Base-by-base conservation (phyloP, 2,113 vertebrate genomes). In the Poecile atricapillus region DNA sequence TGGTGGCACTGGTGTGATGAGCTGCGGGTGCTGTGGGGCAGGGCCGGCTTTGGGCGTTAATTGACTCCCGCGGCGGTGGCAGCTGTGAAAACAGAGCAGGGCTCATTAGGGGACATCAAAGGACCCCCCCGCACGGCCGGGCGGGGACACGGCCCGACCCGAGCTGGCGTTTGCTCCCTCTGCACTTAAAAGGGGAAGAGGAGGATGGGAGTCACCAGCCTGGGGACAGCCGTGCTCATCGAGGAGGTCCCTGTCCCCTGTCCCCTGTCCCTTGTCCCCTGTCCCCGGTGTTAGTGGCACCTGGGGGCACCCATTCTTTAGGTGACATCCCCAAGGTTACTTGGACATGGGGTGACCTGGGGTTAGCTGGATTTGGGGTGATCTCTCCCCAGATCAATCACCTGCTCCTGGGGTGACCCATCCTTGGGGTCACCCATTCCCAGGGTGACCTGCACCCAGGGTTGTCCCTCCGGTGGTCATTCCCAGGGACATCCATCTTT, bases 31-130 rank as follows among this genome's bases (percentile, higher is more conserved):
- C 94, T 76, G 56, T 1, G 74, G 21, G 77, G 22, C 39, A 1
- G 0, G 70, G 27, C 62, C 37, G 44, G 20, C 3, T 53, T 77
- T 49, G 87, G 60, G 15, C 27, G 87, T 94, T 95, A 92, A 96
- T 94, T 92, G 92, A 75, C 64, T 90, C 93, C 93, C 62, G 75
- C 71, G 37, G 10, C 1, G 20, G n/a, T n/a, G 80, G 80, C 95
- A 97, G 96, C 94, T 97, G 94, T 73, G 91, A 97, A 93, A 97
- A 97, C 95, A 97, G 76, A 80, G 89, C 10, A 6, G 86, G 46
- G 79, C 83, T 94, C 87, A 89, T 95, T 74, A 94, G 83, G 87
- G 82, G 86, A 94, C 77, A 97, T 97, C 95, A 97, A 96, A 97
- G 90, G 76, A 37, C 35, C 87, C 94, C 75, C n/a, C 76, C n/a